Conservation (phyloP, 2,113 vertebrate species). For the Urocolius indicus region DNA sequence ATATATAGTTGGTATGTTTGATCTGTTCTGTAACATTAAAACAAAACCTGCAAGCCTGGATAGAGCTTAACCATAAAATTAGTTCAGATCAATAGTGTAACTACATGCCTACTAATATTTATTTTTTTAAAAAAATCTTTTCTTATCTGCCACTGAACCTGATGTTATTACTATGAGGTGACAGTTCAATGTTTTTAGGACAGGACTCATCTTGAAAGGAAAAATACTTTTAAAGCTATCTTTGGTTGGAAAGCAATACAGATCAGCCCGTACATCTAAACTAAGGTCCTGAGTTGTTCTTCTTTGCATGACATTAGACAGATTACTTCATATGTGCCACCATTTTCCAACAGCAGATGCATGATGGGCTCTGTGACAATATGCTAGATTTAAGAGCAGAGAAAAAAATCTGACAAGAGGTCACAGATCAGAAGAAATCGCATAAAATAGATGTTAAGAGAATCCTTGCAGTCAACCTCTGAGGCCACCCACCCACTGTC, state of each 20-base stretch:
- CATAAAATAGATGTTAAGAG: rapidly evolving
- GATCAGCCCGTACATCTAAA: background rate
- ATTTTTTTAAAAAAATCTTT: background rate
- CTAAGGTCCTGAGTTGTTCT: background rate
- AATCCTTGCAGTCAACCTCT: background rate
- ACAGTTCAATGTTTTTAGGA: background rate
- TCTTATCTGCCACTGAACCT: background rate
- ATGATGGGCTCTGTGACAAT: background rate
- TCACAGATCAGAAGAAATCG: background rate
- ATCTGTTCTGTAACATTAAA: background rate
- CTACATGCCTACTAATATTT: background rate
- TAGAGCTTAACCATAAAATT: background rate
- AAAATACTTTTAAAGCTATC: background rate
- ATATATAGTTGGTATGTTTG: background rate
- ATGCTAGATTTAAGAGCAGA: background rate
- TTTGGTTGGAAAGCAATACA: background rate
- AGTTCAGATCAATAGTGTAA: background rate
- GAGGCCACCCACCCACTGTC: background rate
- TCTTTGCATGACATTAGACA: background rate
- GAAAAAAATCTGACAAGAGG: background rate
- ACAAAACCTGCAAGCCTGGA: background rate
- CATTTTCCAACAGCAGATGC: background rate
- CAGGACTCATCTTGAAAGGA: background rate
- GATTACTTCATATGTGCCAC: background rate
- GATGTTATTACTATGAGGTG: background rate